Percentiles rank a stretch among this genome's conserved stretches.
phyloP scores from a whole-genome alignment of 2,888 invertebrate genomes.

The Phortica magna region DNA sequence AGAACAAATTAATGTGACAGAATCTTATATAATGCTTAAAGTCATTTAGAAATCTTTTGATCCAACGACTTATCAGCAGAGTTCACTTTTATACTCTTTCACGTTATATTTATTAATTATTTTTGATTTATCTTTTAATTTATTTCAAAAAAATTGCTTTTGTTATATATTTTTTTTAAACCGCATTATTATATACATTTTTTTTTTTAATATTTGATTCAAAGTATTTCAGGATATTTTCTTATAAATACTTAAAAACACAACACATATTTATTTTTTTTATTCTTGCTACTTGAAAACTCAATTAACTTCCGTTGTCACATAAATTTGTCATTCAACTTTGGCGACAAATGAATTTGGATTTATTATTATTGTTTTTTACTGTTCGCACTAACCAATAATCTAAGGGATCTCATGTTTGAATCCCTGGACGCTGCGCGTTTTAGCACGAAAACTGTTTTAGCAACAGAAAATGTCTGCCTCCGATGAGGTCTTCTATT shows the following conservation, averaged over 20 bases:
- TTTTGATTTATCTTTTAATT: neutral
- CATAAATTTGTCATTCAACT: neutral
- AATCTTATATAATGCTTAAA: conserved; percentile 6
- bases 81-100: neutral
- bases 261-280: neutral
- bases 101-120: neutral
- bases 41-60: neutral
- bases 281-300: neutral
- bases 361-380: neutral
- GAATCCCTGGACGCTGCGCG: conserved; percentile 75
- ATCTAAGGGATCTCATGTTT: conserved; percentile 77
- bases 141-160: neutral
- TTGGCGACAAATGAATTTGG: neutral
- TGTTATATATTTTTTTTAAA: neutral
- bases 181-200: too few species aligned
- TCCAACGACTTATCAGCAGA: neutral
- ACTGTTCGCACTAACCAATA: conserved; percentile 75
- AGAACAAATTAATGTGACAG: conserved; percentile 39
- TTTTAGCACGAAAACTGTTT: conserved; percentile 64
- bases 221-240: too few species aligned
- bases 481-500: conserved; percentile 77
- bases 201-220: too few species aligned
- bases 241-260: conserved; percentile 11
- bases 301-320: too few species aligned
- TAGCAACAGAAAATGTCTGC: conserved; percentile 72